Conservation (phyloP, 2,888 invertebrate genomes). For the Gerris lacustris region DNA sequence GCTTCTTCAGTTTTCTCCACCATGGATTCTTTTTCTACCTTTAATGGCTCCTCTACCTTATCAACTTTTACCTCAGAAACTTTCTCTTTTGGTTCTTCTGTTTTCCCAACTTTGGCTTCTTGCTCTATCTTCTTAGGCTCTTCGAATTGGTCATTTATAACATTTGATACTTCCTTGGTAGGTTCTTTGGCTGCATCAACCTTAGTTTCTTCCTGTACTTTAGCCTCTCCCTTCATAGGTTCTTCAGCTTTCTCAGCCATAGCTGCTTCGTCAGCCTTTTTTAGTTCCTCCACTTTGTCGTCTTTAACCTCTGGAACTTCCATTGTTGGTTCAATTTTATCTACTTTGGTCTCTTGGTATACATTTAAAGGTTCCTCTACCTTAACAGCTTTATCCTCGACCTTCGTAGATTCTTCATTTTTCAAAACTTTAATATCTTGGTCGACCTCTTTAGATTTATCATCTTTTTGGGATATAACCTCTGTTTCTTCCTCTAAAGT, state of each 20-base stretch:
- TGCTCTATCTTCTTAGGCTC: background rate
- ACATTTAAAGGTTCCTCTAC: background rate
- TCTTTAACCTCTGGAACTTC: background rate
- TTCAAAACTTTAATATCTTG: background rate
- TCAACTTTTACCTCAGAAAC: background rate
- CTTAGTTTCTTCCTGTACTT: too few relatives aligned
- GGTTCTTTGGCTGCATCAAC: too few relatives aligned
- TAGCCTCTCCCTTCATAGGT: too few relatives aligned
- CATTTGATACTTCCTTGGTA: background rate
- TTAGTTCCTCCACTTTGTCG: background rate
- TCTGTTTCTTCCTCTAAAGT: background rate
- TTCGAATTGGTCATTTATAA: background rate
- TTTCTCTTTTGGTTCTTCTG: conserved; percentile 7
- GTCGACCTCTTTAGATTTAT: background rate
- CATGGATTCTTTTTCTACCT: conserved; percentile 3
- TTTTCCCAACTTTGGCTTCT: background rate
- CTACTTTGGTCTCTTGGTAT: background rate
- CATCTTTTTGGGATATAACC: background rate
- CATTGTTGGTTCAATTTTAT: background rate
- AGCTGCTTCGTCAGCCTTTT: background rate
- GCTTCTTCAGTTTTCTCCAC: too few relatives aligned
- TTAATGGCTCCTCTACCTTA: background rate
- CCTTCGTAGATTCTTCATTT: background rate
- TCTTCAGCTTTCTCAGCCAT: background rate
- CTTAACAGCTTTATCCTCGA: background rate